phyloP scores from a whole-genome alignment of 2,797 vertebrate genomes.

The Onychomys torridus region DNA sequence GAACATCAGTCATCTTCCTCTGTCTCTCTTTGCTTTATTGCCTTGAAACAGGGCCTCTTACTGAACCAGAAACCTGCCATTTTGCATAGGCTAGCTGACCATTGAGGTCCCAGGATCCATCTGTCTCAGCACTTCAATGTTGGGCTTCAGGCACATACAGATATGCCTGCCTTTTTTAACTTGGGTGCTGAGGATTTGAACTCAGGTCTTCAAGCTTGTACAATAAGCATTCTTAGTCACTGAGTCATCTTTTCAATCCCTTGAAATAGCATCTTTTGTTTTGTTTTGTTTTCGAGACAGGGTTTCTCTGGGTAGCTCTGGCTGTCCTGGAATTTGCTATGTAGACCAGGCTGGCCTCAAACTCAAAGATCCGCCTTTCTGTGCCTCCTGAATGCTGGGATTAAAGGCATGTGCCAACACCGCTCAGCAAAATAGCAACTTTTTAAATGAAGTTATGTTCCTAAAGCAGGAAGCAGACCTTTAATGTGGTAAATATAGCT shows the following conservation, averaged over 20 bases:
- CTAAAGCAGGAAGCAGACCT: conserved; percentile 37
- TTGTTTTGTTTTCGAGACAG: neutral
- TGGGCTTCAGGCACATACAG: neutral
- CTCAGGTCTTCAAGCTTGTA: neutral
- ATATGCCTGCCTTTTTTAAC: neutral
- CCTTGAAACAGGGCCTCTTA: neutral
- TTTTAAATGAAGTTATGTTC: conserved; percentile 29
- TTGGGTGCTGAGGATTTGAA: neutral
- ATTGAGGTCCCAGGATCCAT: neutral
- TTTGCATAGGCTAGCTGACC: neutral
- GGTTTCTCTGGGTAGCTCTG: neutral
- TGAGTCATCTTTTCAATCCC: neutral
- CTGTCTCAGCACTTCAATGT: neutral
- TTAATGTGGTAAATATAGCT: conserved; percentile 4
- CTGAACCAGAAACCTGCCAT: neutral
- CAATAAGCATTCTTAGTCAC: neutral
- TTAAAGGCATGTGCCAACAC: neutral
- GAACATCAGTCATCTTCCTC: neutral
- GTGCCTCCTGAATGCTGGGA: neutral
- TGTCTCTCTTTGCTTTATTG: neutral
- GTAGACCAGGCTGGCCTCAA: neutral
- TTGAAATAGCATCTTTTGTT: neutral
- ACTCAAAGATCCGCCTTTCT: neutral
- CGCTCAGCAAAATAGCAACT: neutral
- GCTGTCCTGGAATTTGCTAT: neutral